Evolutionary conservation across 2,888 invertebrate species (phyloP), one percentile per base, ranked within the genome.

Genomic region (Apotomis betuletana): DNA sequence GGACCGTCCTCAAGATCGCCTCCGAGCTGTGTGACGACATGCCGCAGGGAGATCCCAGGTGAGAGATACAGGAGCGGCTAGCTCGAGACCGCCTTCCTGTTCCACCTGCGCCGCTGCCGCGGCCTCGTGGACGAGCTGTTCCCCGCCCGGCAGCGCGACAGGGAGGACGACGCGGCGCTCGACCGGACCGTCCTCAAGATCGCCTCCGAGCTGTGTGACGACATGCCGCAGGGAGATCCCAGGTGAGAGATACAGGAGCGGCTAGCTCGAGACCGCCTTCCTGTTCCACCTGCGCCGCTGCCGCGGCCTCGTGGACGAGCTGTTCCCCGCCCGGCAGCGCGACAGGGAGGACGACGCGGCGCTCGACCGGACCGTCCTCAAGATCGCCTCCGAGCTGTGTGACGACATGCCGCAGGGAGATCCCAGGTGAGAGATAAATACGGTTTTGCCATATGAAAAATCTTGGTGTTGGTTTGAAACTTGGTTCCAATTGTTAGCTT

Each of bases 391-490:
- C 74, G 96, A 97, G 84, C 94, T 98, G 79, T 94, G 98, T 69
- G 97, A 98, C 85, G 98, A 98, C 88, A 95, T 96, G 77, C 98
- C 98, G 0, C 96, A 96, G 0, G 96, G 97, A 12, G 99, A 99
- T 94, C 98, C 98, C 0, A 84, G 92, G 88, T 91, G 15, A 15
- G 15, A 15, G 15, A 15, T 15, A 15, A 15, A 15, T 15, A 15
- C 15, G 15, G 15, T 15, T 15, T 15, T 15, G 15, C 15, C 1
- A 15, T 15, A 15, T 15, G 15, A 15, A 15, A 15, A 15, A 15
- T 15, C 15, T 15, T 15, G 15, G 15, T 15, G 15, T 15, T 1
- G 15, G 15, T 15, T 15, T 15, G 15, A 15, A 15, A 15, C 0
- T 15, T 15, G 15, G 15, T 15, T 15, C 15, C 15, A 15, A 15